These are phyloP conservation scores for Xanthorhoe designata DNA, from an alignment of 2,888 invertebrate genomes.

Conservation along the genomic window DNA sequence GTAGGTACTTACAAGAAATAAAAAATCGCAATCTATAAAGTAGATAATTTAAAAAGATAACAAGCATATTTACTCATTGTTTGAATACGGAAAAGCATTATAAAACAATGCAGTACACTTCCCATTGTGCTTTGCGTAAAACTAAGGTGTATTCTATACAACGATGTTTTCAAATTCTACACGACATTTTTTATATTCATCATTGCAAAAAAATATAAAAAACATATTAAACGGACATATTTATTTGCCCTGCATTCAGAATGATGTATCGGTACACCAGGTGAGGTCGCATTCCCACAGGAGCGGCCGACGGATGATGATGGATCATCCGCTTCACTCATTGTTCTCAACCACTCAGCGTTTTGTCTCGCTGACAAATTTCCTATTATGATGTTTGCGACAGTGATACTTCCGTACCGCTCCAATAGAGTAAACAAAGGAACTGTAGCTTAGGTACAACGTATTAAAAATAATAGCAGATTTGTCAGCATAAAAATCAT, in stretches of 20 bases:
- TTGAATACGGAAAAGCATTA: neutral
- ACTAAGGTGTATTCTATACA: neutral
- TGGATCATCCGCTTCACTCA: conserved; percentile 71
- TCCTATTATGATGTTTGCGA: conserved; percentile 48
- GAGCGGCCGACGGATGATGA: conserved; percentile 76
- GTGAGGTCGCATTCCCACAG: conserved; percentile 76
- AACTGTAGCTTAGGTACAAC: conserved; percentile 18
- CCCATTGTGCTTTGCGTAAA: neutral
- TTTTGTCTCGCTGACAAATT: conserved; percentile 79
- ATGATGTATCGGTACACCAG: conserved; percentile 77
- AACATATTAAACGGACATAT: conserved; percentile 57
- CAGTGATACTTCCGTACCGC: conserved; percentile 32
- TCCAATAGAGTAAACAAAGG: conserved; percentile 34
- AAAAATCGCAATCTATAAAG: neutral
- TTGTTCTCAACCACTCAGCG: conserved; percentile 69
- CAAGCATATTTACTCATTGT: neutral
- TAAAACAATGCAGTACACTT: neutral
- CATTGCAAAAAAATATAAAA: conserved; percentile 19
- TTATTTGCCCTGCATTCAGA: conserved; percentile 39
- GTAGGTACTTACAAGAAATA: neutral
- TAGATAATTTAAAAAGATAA: neutral
- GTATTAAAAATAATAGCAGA: conserved; percentile 40
- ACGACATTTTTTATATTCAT: conserved; percentile 41
- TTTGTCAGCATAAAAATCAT: conserved; percentile 74
- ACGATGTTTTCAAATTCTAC: conserved; percentile 37